These are phyloP conservation scores for Bostrychus sinensis DNA, from an alignment of 2,113 vertebrate genomes.

Conservation along the genomic window DNA sequence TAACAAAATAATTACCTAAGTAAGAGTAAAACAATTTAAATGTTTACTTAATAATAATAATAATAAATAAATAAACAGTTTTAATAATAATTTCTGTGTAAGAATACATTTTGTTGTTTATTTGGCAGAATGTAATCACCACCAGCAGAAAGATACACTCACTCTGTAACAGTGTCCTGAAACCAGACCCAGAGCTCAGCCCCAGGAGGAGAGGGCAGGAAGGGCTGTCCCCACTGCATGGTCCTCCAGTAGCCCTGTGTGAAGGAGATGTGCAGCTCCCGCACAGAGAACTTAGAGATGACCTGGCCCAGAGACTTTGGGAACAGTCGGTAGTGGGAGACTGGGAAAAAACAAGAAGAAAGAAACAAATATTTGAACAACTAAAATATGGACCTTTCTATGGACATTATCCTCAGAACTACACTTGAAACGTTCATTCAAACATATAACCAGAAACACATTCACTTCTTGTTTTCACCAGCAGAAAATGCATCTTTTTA, in stretches of 20 bases:
- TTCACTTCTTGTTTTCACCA: no score
- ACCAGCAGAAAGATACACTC: conserved; percentile 70
- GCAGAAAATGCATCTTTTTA: no score
- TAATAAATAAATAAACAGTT: no score
- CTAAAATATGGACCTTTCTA: no score
- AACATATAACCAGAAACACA: no score
- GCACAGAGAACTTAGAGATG: conserved; percentile 91
- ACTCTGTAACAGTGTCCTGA: conserved; percentile 90
- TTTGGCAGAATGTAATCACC: not conserved
- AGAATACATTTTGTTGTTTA: not conserved
- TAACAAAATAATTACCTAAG: no score
- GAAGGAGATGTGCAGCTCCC: conserved; percentile 91
- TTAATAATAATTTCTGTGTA: no score
- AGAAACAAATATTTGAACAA: not conserved
- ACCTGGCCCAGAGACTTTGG: conserved; percentile 94
- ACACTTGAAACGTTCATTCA: no score
- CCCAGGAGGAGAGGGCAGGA: conserved; percentile 87
- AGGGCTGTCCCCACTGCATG: conserved; percentile 91
- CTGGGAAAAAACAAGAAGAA: conserved; percentile 57
- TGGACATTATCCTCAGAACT: no score
- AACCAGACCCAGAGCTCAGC: conserved; percentile 95
- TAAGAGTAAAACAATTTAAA: no score
- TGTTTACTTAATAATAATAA: no score
- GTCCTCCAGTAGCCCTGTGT: conserved; percentile 93
- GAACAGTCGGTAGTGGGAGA: conserved; percentile 95